Evolutionary conservation across 2,797 vertebrate genomes (phyloP).

Genomic region (Bovichtus diacanthus): DNA sequence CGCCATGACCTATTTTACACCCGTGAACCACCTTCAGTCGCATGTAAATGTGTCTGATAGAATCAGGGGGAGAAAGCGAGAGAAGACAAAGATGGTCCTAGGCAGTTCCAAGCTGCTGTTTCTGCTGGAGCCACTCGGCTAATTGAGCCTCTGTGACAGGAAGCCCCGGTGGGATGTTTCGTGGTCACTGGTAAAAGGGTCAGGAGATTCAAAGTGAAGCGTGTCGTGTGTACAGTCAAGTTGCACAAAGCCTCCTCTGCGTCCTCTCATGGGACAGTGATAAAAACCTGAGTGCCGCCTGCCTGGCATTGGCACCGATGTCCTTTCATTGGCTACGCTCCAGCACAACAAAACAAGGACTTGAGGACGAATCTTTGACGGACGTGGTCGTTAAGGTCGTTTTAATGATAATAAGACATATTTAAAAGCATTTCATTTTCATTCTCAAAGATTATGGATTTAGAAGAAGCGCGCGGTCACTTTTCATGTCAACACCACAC

Average conservation of each 20-base stretch:
- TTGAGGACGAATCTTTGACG: not conserved
- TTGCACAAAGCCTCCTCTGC: conserved; percentile 31
- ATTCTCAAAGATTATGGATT: no score
- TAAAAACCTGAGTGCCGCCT: conserved; percentile 47
- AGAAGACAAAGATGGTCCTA: conserved; percentile 46
- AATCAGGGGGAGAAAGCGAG: conserved; percentile 18
- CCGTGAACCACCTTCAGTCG: conserved; percentile 19
- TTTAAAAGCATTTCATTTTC: no score
- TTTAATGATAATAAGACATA: no score
- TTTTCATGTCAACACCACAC: no score
- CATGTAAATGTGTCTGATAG: conserved; percentile 16
- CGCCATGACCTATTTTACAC: conserved; percentile 23
- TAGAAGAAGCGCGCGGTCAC: no score
- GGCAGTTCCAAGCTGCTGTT: conserved; percentile 52
- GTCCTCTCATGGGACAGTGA: conserved; percentile 49
- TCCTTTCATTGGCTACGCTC: conserved; percentile 1
- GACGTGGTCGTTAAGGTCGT: no score
- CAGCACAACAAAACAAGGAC: not conserved
- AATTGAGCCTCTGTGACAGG: conserved; percentile 73
- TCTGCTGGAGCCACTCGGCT: conserved; percentile 62
- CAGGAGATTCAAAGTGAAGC: conserved; percentile 69
- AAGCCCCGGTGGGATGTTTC: conserved; percentile 46
- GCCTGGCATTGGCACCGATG: conserved; percentile 5
- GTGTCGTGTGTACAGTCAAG: conserved; percentile 38
- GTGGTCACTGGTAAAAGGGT: conserved; percentile 68